phyloP scores from a whole-genome alignment of 1,140 invertebrate species.

The Sarcophaga bullata region DNA sequence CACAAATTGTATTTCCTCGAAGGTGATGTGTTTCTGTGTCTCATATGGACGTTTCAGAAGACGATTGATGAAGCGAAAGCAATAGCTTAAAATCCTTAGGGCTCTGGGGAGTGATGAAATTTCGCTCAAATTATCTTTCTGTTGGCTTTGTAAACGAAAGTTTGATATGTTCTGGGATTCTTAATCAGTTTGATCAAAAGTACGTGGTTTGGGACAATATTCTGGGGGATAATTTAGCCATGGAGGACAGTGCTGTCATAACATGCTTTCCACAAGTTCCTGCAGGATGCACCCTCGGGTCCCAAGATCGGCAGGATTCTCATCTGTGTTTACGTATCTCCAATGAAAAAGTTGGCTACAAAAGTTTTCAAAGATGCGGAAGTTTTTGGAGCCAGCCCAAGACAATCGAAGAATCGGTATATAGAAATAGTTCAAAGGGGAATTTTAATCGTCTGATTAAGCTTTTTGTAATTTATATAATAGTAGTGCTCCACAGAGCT shows the following conservation, averaged over 20 bases:
- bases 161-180: not conserved
- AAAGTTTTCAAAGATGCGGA: constrained; percentile 55
- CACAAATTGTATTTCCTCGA: too few species aligned
- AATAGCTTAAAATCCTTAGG: not conserved
- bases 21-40: not conserved
- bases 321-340: too few species aligned
- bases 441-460: too few species aligned
- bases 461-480: too few species aligned
- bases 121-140: not conserved
- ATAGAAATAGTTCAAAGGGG: constrained; percentile 53
- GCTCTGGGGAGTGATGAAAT: not conserved
- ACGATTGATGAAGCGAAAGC: not conserved
- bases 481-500: too few species aligned
- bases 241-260: constrained; percentile 48
- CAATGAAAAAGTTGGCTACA: too few species aligned
- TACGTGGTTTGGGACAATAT: not conserved
- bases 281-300: too few species aligned
- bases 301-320: too few species aligned
- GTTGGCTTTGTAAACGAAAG: not conserved
- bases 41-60: not conserved
- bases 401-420: too few species aligned
- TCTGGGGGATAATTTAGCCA: constrained; percentile 43
- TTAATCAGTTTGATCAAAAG: not conserved
- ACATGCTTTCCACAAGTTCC: constrained; percentile 35
- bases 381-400: constrained; percentile 54